These are phyloP conservation scores for Pithecia hirsuta DNA, from an alignment of 2,797 vertebrate genomes.

Conservation along the genomic window DNA sequence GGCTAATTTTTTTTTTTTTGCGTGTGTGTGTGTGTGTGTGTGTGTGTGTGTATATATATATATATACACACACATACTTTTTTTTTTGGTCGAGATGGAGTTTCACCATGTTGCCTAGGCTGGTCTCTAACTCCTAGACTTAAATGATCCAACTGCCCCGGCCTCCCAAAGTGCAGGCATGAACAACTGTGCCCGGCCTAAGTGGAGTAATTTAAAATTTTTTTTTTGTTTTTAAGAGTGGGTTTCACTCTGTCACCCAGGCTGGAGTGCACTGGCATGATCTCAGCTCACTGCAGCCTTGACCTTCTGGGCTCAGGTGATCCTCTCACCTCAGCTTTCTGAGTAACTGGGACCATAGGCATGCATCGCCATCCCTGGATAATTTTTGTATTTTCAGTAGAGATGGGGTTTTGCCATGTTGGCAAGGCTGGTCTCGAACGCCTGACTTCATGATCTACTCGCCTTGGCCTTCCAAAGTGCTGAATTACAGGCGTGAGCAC, in stretches of 20 bases:
- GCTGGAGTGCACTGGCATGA: background rate
- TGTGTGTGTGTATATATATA: no score
- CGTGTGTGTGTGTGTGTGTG: no score
- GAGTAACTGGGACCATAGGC: background rate
- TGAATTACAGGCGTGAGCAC: background rate
- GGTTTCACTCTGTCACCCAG: background rate
- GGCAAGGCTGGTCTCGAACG: background rate
- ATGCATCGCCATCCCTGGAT: no score
- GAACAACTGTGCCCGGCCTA: no score
- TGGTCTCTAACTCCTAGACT: no score
- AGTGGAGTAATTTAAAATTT: no score
- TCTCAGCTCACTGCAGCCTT: background rate
- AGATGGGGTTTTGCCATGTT: background rate
- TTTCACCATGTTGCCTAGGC: no score
- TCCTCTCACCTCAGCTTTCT: background rate
- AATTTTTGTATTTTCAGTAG: background rate
- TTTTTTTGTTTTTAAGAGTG: background rate
- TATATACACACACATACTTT: no score
- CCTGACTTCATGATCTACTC: background rate
- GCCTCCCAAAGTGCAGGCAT: no score
- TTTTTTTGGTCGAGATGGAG: no score
- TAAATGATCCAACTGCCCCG: no score
- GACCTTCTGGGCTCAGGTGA: background rate
- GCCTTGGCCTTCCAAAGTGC: background rate
- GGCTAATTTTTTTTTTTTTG: no score